phyloP scores from a whole-genome alignment of 1,140 invertebrate species.

The Dendroctonus valens region DNA sequence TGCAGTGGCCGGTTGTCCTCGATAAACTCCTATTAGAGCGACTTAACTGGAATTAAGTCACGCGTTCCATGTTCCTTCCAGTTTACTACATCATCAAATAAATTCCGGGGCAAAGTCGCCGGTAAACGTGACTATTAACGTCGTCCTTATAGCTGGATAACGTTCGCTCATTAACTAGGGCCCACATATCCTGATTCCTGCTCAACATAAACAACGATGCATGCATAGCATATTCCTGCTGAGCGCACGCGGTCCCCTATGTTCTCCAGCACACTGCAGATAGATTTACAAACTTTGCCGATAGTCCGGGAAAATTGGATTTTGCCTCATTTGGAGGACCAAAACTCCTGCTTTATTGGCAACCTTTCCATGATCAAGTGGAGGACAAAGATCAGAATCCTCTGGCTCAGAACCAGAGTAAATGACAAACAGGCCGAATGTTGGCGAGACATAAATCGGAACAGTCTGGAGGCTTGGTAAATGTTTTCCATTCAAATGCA shows the following conservation, averaged over 20 bases:
- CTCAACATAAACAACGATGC: conserved; percentile 23
- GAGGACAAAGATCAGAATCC: too few species aligned
- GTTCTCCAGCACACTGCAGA: conserved; percentile 10
- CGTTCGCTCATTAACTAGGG: conserved; percentile 18
- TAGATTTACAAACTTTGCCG: conserved; percentile 20
- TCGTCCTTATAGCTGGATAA: conserved; percentile 25
- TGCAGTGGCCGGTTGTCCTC: too few species aligned
- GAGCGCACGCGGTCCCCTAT: conserved; percentile 18
- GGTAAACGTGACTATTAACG: conserved; percentile 27
- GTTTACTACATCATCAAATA: conserved; percentile 24
- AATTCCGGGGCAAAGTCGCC: conserved; percentile 23
- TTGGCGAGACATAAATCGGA: too few species aligned
- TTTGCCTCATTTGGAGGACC: too few species aligned
- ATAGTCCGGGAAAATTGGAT: conserved; percentile 1
- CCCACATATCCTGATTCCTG: conserved; percentile 24
- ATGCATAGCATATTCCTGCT: conserved; percentile 21
- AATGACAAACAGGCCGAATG: too few species aligned
- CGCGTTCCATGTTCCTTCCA: conserved; percentile 15
- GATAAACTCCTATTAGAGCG: too few species aligned
- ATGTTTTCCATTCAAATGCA: too few species aligned
- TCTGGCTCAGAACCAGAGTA: too few species aligned
- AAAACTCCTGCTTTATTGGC: too few species aligned
- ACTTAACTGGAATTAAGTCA: conserved; percentile 17
- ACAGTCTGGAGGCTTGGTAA: too few species aligned
- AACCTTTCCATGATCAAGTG: too few species aligned